Evolutionary conservation across 1,140 invertebrate genomes (phyloP), one percentile per base, ranked within the genome.

Genomic region (Temnothorax curvispinosus): DNA sequence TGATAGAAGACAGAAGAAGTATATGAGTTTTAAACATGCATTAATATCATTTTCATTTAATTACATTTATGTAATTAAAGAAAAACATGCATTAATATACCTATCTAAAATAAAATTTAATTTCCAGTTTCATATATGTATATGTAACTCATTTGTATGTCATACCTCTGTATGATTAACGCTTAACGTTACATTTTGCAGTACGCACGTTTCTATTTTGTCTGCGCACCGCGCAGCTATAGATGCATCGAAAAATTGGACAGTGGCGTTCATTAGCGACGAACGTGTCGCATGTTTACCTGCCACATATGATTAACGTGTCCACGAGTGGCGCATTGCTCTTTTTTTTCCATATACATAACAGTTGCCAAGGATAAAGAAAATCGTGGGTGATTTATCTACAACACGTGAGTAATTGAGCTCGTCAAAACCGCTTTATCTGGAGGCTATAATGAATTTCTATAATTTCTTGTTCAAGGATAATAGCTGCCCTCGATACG

Each of bases 181-280:
- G 21, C 8, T 9, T 58, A 60, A 62, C 27, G 11, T 77, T 64
- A 47, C 15, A 3, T n/a, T 47, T 64, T 35, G 32, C 35, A 41
- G 11, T 5, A 56, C 11, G 27, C 44, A 7, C 21, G 11, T 60
- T 60, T 15, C 18, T 3, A 76, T 58, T 58, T 76, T 44, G 38
- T 13, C 27, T 64, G 7, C 13, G 15, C 11, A 44, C 15, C 15
- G 32, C 15, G 9, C 15, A 2, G 8, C 8, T 32, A 9, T 11
- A 6, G 32, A 69, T 56, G 8, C 35, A 35, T 50, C 11, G 54
- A 47, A 18, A 9, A 21, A 85, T 78, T 85, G 44, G 32, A 84
- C 27, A 15, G n/a, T 18, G 54, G 5, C 18, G 13, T 85, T 85
- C 72, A 77, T 77, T 76, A 85, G 21, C n/a, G 44, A 74, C 9